Percentiles rank a stretch among this genome's conserved stretches.
Evolutionary conservation across 2,888 invertebrate genomes (phyloP).

Genomic region (Celastrina argiolus): DNA sequence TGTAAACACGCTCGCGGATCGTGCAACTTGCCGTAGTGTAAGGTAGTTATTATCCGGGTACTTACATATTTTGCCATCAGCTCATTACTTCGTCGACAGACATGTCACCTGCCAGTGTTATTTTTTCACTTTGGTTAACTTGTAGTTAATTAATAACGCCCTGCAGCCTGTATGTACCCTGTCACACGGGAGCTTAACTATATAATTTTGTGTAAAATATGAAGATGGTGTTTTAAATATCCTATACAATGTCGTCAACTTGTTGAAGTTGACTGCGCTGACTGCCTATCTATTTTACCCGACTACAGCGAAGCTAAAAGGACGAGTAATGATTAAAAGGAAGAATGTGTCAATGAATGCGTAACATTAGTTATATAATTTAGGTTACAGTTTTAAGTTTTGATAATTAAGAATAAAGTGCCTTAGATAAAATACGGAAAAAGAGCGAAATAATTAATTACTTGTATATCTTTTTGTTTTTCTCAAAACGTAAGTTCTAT

Average conservation of each 20-base stretch:
- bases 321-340: too few relatives aligned
- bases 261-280: neutral
- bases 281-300: neutral
- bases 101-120: slow-evolving; percentile 6
- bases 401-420: too few relatives aligned
- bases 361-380: too few relatives aligned
- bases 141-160: slow-evolving; percentile 2
- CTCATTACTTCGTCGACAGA: slow-evolving; percentile 9
- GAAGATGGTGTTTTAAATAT: neutral
- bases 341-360: too few relatives aligned
- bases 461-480: too few relatives aligned
- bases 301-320: too few relatives aligned
- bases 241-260: neutral
- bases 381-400: too few relatives aligned
- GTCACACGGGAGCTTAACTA: neutral
- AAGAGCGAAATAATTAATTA: too few relatives aligned
- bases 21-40: neutral
- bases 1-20: neutral
- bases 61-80: neutral
- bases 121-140: neutral
- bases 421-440: too few relatives aligned
- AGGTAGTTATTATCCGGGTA: neutral
- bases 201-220: slow-evolving; percentile 6
- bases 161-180: neutral
- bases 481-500: too few relatives aligned